phyloP scores from a whole-genome alignment of 2,797 vertebrate genomes.

The Mareca penelope region DNA sequence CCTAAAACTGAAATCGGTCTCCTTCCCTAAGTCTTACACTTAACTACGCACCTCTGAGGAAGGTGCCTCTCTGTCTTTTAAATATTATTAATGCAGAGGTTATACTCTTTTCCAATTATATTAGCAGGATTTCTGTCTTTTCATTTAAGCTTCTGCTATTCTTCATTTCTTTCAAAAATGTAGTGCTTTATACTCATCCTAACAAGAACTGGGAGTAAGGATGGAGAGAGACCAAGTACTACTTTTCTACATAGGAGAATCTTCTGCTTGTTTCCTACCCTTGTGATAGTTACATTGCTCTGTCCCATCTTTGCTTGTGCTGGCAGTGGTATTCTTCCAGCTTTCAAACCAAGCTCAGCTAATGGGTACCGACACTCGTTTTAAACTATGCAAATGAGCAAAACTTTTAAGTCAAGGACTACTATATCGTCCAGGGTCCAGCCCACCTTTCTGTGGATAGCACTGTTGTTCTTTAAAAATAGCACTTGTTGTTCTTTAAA shows the following conservation, averaged over 20 bases:
- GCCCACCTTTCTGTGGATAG: background rate
- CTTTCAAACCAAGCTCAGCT: background rate
- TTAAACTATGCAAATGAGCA: constrained; percentile 10
- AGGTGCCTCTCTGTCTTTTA: background rate
- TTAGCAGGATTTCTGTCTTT: background rate
- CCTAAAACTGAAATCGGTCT: background rate
- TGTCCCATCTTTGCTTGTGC: background rate
- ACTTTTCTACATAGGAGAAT: background rate
- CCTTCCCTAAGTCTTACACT: background rate
- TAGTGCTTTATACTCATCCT: background rate
- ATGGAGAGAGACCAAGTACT: background rate
- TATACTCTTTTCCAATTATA: background rate
- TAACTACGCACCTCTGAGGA: background rate
- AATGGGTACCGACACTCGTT: background rate
- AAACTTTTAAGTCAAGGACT: constrained; percentile 2
- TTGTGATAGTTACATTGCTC: background rate
- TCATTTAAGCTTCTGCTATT: background rate
- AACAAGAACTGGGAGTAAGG: background rate
- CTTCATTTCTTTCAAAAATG: background rate
- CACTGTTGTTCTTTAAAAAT: background rate
- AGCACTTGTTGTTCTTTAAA: background rate
- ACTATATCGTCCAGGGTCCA: background rate
- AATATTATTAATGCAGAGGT: background rate
- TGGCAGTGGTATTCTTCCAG: background rate
- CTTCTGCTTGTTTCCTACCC: background rate